Evolutionary conservation across 2,113 vertebrate species (phyloP).

Genomic region (Phalacrocorax carbo): DNA sequence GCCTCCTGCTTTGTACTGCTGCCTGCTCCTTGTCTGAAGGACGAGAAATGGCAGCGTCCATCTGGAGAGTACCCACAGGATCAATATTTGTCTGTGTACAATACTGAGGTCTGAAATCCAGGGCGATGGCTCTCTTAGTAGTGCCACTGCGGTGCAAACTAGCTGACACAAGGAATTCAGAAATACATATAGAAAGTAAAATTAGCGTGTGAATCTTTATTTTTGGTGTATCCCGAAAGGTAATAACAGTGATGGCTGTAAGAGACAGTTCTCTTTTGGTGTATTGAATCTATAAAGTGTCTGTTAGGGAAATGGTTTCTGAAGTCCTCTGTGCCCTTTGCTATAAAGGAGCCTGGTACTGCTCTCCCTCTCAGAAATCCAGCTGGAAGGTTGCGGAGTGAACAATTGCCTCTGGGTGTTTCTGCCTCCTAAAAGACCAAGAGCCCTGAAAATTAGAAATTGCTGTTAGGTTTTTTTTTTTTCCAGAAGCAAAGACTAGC

Average conservation of each 20-base stretch:
- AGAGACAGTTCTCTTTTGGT: background rate
- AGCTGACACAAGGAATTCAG: background rate
- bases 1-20: background rate
- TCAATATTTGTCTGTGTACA: background rate
- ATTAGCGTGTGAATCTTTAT: background rate
- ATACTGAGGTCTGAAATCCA: background rate
- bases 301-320: constrained; percentile 36
- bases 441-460: background rate
- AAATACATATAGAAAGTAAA: background rate
- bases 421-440: background rate
- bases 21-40: background rate
- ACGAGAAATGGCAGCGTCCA: background rate
- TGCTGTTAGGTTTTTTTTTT: background rate
- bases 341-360: constrained; percentile 71
- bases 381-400: constrained; percentile 37
- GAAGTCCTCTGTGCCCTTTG: constrained; percentile 52
- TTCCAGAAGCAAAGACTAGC: background rate
- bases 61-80: background rate
- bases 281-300: constrained; percentile 36
- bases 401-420: constrained; percentile 1
- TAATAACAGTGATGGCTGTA: background rate
- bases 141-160: background rate
- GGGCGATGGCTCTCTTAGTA: background rate
- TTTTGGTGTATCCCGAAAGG: background rate
- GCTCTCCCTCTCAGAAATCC: constrained; percentile 46